Conservation (phyloP, 2,797 vertebrate genomes). For the Antrozous pallidus region DNA sequence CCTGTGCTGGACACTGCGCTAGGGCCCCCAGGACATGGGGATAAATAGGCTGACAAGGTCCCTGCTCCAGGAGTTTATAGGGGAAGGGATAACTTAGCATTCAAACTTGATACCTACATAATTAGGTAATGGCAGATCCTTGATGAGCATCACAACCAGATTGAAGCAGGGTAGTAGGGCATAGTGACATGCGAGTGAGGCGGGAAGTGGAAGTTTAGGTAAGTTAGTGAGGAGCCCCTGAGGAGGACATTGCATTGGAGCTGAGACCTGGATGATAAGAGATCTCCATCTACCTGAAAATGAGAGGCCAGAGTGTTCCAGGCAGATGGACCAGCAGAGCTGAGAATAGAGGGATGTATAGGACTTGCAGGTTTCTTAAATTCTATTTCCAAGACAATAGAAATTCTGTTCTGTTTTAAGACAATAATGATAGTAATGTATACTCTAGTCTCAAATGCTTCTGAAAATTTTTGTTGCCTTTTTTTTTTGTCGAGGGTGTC, state of each 20-base stretch:
- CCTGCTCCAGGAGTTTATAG: neutral
- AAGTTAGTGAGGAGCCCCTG: neutral
- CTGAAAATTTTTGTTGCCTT: neutral
- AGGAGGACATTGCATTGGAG: neutral
- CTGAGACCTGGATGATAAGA: neutral
- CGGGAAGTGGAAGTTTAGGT: neutral
- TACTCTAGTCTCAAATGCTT: neutral
- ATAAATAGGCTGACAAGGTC: too few relatives aligned
- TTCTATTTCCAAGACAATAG: neutral
- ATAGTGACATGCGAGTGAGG: neutral
- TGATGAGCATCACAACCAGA: neutral
- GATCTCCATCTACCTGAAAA: neutral
- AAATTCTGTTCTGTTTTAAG: neutral
- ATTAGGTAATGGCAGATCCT: neutral
- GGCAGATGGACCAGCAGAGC: neutral
- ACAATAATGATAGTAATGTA: neutral
- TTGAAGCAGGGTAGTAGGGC: neutral
- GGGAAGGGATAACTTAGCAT: neutral
- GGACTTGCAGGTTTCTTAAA: neutral
- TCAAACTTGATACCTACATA: neutral
- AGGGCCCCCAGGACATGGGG: neutral
- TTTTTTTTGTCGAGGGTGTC: neutral
- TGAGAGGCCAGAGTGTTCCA: neutral
- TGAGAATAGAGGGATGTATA: neutral
- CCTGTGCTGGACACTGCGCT: neutral